These are phyloP conservation scores for Epinephelus malabaricus DNA, from an alignment of 2,797 vertebrate species.

Conservation along the genomic window DNA sequence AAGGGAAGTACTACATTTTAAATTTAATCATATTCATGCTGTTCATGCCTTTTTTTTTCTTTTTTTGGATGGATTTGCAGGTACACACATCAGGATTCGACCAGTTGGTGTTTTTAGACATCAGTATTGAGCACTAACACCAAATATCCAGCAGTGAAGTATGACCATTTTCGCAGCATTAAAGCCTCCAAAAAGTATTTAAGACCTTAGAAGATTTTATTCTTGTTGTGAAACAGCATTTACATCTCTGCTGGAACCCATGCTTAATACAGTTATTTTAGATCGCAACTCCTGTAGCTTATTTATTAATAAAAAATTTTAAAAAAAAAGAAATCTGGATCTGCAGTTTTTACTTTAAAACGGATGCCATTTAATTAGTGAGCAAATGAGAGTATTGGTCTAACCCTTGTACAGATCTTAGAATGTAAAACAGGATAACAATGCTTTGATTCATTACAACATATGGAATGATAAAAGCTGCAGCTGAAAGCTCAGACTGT, in stretches of 20 bases:
- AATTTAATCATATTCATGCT: background rate
- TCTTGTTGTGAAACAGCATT: constrained; percentile 29
- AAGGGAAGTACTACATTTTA: no score
- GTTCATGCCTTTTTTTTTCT: background rate
- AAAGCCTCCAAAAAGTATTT: background rate
- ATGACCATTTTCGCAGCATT: background rate
- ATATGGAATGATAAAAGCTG: constrained; percentile 18
- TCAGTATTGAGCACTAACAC: no score
- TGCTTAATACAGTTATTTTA: constrained; percentile 1
- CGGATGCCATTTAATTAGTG: background rate
- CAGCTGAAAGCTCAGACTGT: constrained; percentile 43
- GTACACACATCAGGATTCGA: background rate
- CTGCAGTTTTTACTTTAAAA: background rate
- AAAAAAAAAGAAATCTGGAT: background rate
- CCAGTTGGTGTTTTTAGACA: background rate
- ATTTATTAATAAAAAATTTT: background rate
- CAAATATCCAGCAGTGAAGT: no score
- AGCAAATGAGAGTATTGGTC: background rate
- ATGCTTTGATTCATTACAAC: background rate
- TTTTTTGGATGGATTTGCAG: background rate
- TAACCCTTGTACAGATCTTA: background rate
- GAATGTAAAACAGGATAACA: background rate
- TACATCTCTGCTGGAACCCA: constrained; percentile 13
- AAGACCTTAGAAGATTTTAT: background rate
- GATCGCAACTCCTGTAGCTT: background rate